A percentile compares a stretch with the other conserved stretches of the same genome.
These are phyloP conservation scores for Calonectris borealis DNA, from an alignment of 2,113 vertebrate genomes.

Conservation along the genomic window DNA sequence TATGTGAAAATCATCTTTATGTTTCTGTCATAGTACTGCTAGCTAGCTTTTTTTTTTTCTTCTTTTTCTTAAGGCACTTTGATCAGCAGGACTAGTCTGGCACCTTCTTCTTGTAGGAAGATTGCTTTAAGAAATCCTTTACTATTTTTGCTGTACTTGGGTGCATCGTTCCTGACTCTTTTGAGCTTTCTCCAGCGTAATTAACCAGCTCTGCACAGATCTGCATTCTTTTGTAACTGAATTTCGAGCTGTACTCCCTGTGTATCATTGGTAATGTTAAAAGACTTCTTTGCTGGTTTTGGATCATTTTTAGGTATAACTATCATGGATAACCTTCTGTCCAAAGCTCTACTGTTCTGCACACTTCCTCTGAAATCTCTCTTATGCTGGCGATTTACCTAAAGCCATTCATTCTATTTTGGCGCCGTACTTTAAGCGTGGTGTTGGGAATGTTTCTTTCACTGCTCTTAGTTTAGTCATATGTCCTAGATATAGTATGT, in stretches of 20 bases:
- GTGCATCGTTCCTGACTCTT: not conserved
- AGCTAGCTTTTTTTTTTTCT: not conserved
- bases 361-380: not conserved
- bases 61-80: not conserved
- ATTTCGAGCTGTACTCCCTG: not conserved
- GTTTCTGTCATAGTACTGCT: not conserved
- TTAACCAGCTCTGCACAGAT: not conserved
- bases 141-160: not conserved
- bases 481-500: not conserved
- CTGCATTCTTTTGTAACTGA: not conserved
- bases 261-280: not conserved
- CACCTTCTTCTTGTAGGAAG: not conserved
- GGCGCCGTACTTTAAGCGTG: not conserved
- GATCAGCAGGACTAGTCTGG: slow-evolving; percentile 27
- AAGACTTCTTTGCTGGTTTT: not conserved
- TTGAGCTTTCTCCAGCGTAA: not conserved
- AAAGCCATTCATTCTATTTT: not conserved
- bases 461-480: not conserved
- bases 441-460: not conserved
- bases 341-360: not conserved
- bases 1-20: not conserved
- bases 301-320: not conserved
- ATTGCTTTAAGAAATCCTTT: not conserved
- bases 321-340: not conserved
- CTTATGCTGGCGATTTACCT: not conserved